phyloP scores from a whole-genome alignment of 2,888 invertebrate genomes.

The Drosophila kanekoi region DNA sequence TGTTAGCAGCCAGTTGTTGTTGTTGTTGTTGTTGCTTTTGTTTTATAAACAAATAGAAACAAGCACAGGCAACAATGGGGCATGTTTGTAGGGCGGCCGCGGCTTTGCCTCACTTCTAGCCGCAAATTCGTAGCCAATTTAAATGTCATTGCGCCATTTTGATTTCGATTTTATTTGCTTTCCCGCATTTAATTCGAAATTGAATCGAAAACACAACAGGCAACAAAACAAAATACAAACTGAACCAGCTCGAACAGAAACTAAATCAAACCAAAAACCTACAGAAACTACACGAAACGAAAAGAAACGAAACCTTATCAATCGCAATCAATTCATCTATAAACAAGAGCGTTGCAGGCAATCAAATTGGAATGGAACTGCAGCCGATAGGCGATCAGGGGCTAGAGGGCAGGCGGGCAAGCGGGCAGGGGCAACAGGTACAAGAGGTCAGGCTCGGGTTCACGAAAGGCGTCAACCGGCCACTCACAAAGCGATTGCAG shows the following conservation, averaged over 20 bases:
- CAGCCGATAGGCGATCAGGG: neutral
- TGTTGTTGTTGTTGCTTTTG: slow-evolving; percentile 10
- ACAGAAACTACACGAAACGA: slow-evolving; percentile 6
- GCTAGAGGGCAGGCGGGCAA: neutral
- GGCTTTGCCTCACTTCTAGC: slow-evolving; percentile 45
- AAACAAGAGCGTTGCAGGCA: slow-evolving; percentile 49
- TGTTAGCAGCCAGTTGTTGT: slow-evolving; percentile 27
- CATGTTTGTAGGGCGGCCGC: slow-evolving; percentile 64
- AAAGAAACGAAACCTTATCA: slow-evolving; percentile 58
- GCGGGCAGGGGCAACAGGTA: slow-evolving; percentile 20
- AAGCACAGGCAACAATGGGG: slow-evolving; percentile 49
- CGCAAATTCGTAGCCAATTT: slow-evolving; percentile 72
- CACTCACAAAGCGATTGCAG: slow-evolving; percentile 69
- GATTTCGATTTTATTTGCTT: slow-evolving; percentile 59
- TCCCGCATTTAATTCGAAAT: slow-evolving; percentile 55
- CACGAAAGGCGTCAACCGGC: slow-evolving; percentile 69
- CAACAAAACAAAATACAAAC: neutral
- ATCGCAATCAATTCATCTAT: slow-evolving; percentile 47
- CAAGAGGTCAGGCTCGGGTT: slow-evolving; percentile 49
- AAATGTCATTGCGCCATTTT: slow-evolving; percentile 80
- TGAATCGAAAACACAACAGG: slow-evolving; percentile 34
- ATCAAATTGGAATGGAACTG: slow-evolving; percentile 29
- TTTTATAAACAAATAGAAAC: slow-evolving; percentile 33
- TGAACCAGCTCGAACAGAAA: slow-evolving; percentile 1
- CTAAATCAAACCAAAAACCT: slow-evolving; percentile 1